phyloP scores from a whole-genome alignment of 2,797 vertebrate genomes.

The Paedocypris micromegethes region DNA sequence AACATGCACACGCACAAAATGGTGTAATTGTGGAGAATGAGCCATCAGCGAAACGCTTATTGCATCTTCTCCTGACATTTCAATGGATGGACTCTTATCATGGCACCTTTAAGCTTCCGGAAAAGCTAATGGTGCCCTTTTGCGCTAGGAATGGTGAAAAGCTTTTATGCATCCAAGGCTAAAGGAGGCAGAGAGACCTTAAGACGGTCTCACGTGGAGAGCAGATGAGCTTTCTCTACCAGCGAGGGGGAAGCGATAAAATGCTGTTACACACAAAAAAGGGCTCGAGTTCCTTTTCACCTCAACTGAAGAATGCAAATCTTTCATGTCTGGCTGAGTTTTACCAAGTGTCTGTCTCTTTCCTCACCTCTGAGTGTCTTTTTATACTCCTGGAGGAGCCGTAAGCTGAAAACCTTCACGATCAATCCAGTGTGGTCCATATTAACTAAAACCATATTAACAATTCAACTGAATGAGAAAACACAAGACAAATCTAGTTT shows the following conservation, averaged over 20 bases:
- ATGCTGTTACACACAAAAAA: conserved; percentile 8
- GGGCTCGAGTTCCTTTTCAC: conserved; percentile 32
- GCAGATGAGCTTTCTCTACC: conserved; percentile 18
- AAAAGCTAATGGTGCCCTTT: conserved; percentile 19
- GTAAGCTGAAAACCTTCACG: not conserved
- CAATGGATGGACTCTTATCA: conserved; percentile 30
- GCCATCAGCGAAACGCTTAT: conserved; percentile 39
- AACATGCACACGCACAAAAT: conserved; percentile 25
- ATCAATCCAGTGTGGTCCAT: no score
- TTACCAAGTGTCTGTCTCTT: conserved; percentile 31
- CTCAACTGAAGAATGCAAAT: conserved; percentile 37
- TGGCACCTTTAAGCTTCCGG: conserved; percentile 18
- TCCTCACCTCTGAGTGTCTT: conserved; percentile 24
- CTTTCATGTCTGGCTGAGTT: conserved; percentile 36
- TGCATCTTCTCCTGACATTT: conserved; percentile 39
- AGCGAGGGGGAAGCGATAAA: conserved; percentile 9
- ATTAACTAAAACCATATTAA: no score
- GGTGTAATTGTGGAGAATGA: conserved; percentile 22
- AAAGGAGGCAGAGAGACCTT: conserved; percentile 22
- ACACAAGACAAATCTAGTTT: no score
- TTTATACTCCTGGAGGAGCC: conserved; percentile 22
- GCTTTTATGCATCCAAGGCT: conserved; percentile 32
- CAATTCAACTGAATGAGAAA: no score
- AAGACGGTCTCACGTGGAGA: conserved; percentile 8
- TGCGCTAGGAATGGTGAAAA: conserved; percentile 21